Base-by-base conservation (phyloP, 2,113 vertebrate genomes). In the Corvus hawaiiensis region DNA sequence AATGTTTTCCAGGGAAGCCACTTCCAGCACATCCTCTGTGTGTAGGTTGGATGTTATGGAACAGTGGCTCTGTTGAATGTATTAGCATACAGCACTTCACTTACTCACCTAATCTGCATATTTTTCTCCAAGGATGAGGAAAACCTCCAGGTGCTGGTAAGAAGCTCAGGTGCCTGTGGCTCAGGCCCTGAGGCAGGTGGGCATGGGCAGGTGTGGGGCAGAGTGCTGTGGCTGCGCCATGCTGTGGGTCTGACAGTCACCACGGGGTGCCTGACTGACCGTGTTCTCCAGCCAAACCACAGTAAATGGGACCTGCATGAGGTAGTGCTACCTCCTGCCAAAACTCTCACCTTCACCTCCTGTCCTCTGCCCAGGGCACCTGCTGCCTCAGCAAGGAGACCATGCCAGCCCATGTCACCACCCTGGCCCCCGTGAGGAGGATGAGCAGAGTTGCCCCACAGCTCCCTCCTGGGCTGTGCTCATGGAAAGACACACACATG, bases 1-100 rank as follows among this genome's bases (percentile, higher is more conserved):
- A 86, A 81, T 64, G 76, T 87, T 95, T 95, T 96, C 80, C 54
- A 84, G 72, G 55, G 64, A 90, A 94, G 95, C 61, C 79, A 75
- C 84, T 96, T 91, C 19, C 86, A 89, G 85, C 90, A 84, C 62
- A 62, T 71, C 78, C 77, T 87, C 93, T 35, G 46, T 66, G 71
- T 87, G 93, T 91, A 78, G 90, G 84, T 93, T 95, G 83, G 39
- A 87, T 95, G 96, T 93, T 95, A 84, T 46, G 95, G 96, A 97
- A 93, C 96, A 97, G 83, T 66, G 88, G 93, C 51, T 75, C 88
- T 81, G 83, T 85, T 86, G 93, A 92, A 95, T 89, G 74, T 78
- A 95, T 97, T 93, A 93, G 78, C 92, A 87, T 68, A 76, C 68
- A 78, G 93, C 71, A 77, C 59, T 95, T 78, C 90, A 75, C 74